A percentile compares a stretch with the other conserved stretches of the same genome.
Evolutionary conservation across 92 coral and sea anemone genomes (phyloP).

Genomic region (Umimayanthus kanabou): DNA sequence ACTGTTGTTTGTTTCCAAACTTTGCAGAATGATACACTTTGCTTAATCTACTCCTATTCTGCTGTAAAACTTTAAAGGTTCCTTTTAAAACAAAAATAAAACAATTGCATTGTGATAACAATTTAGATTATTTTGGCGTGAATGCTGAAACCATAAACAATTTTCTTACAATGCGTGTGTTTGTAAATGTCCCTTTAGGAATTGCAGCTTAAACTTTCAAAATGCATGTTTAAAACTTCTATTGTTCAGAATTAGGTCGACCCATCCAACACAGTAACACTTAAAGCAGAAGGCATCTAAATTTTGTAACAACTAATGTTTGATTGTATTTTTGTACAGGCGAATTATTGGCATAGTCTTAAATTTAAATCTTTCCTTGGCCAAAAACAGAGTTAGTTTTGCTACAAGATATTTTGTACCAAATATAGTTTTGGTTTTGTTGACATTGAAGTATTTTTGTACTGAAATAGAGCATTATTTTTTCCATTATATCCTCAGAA

Average conservation of each 20-base stretch:
- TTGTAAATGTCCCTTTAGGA: background rate
- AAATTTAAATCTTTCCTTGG: slow-evolving; percentile 30
- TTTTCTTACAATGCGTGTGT: background rate
- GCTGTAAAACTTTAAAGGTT: background rate
- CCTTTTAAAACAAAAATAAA: background rate
- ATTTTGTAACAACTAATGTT: slow-evolving; percentile 16
- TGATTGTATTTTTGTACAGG: slow-evolving; percentile 17
- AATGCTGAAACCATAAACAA: background rate
- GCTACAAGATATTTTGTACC: slow-evolving; percentile 7
- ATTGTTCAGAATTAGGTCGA: background rate
- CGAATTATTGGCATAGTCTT: slow-evolving; percentile 15
- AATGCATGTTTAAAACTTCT: background rate
- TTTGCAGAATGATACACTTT: background rate
- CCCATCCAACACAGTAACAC: background rate
- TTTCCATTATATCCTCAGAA: background rate
- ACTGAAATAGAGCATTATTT: slow-evolving; percentile 16
- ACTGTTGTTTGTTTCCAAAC: background rate
- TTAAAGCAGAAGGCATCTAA: slow-evolving; percentile 20
- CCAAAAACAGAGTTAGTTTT: slow-evolving; percentile 28
- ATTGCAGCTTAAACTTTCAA: background rate
- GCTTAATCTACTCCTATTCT: background rate
- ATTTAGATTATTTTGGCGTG: background rate
- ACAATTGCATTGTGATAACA: too few species aligned
- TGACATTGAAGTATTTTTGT: slow-evolving; percentile 36
- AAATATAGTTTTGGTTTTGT: slow-evolving; percentile 14